phyloP scores from a whole-genome alignment of 2,797 vertebrate genomes.

The Enteromius trimaculatus region DNA sequence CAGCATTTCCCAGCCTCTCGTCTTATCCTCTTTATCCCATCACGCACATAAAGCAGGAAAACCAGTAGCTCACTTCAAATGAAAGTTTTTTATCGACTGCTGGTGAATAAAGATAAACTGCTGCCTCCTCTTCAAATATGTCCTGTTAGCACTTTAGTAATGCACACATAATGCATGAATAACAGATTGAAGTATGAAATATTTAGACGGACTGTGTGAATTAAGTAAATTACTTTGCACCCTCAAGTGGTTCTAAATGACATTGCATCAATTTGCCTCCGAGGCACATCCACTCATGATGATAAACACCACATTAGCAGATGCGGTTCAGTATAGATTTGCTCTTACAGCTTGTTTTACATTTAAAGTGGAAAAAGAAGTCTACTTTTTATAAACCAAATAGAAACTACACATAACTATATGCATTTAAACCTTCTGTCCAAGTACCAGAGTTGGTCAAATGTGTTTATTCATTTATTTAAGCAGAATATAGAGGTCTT shows the following conservation, averaged over 20 bases:
- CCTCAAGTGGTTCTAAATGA: conserved; percentile 37
- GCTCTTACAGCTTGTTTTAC: background rate
- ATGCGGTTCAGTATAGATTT: conserved; percentile 2
- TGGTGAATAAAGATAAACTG: conserved; percentile 2
- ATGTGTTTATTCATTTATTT: too few relatives aligned
- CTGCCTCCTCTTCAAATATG: conserved; percentile 12
- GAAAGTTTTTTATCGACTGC: conserved; percentile 12
- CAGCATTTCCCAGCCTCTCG: conserved; percentile 37
- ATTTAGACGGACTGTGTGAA: conserved; percentile 14
- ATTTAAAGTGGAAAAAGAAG: background rate
- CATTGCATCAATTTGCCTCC: conserved; percentile 3
- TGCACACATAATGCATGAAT: conserved; percentile 28
- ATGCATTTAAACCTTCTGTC: background rate
- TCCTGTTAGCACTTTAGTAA: conserved; percentile 31
- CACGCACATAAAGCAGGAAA: conserved; percentile 1
- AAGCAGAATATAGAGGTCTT: background rate
- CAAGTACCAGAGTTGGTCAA: background rate
- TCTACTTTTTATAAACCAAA: background rate
- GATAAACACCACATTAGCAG: background rate
- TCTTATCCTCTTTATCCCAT: conserved; percentile 25
- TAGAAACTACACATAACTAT: background rate
- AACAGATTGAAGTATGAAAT: conserved; percentile 7
- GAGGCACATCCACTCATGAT: background rate
- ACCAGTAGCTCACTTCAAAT: conserved; percentile 2
- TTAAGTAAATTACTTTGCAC: background rate